Percentiles rank a stretch among this genome's conserved stretches.
These are phyloP conservation scores for Sminthurides bifidus DNA, from an alignment of 1,140 invertebrate species.

Conservation along the genomic window DNA sequence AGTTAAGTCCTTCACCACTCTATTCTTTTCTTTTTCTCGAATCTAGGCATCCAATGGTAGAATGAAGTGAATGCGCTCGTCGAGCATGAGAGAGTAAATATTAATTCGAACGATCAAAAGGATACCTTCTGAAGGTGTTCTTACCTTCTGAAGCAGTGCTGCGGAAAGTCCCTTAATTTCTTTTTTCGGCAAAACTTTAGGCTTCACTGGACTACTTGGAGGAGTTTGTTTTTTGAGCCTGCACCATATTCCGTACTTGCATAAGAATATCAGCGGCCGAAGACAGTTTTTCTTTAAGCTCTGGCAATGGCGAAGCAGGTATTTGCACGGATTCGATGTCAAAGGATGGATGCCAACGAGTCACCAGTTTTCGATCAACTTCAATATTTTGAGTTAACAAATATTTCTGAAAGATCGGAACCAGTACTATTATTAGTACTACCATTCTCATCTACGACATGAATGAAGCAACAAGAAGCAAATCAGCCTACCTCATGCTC, in stretches of 20 bases:
- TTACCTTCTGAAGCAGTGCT: not conserved
- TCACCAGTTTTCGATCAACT: conserved; percentile 2
- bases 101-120: not conserved
- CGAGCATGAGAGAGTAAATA: not conserved
- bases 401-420: not conserved
- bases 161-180: conserved; percentile 2
- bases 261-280: not conserved
- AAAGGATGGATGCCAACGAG: conserved; percentile 8
- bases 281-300: not conserved
- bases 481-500: conserved; percentile 1
- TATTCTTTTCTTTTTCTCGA: conserved; percentile 4
- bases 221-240: not conserved
- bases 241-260: not conserved
- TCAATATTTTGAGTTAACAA: conserved; percentile 1
- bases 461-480: not conserved
- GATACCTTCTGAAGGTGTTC: not conserved
- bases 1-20: not conserved
- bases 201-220: not conserved
- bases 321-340: not conserved
- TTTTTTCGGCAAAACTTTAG: not conserved
- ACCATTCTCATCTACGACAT: not conserved
- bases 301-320: not conserved
- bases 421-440: not conserved
- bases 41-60: not conserved
- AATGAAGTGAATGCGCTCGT: not conserved